Base-by-base conservation (phyloP, 1,140 invertebrate species). In the Leptopilina boulardi region DNA sequence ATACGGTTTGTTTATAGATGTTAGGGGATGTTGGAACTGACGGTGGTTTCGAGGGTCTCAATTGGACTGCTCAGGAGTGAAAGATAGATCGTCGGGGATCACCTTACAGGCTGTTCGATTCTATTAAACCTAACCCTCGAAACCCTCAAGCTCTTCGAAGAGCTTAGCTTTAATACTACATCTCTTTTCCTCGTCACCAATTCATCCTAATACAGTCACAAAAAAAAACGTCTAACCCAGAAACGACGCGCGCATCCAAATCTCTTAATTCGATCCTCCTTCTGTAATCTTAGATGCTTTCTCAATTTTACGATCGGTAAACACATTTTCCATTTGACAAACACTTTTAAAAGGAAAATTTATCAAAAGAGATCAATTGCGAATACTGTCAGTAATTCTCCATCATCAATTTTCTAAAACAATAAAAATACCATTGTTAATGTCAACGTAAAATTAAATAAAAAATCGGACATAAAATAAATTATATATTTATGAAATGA, bases 21-120 rank as follows among this genome's bases (percentile, higher is more conserved):
- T 54, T 47, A 41, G 75, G 72, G 42, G 54, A 23, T 51, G 59
- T 51, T 26, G 66, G 73, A 75, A 70, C 70, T 73, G 71, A 70
- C 42, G 73, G 26, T 70, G 41, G 47, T 66, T 30, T 38, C 70
- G 41, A 71, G 66, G 71, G 70, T 81, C 73, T 77, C 78, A 76
- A 82, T 76, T 75, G 76, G 77, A 77, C 71, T 66, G 77, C 73
- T 59, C 74, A 42, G 51, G 21, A 76, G 71, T 34, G 70, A 75
- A 72, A 81, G 80, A 83, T 73, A 73, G 80, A 83, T 83, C 80
- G 82, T 70, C 78, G 59, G 74, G 76, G 79, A 83, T 83, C 82
- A 80, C 80, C 74, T 81, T 81, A 80, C 79, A 75, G 54, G 70
- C 79, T 80, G 75, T 79, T 79, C 77, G 66, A 77, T 83, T 83